Conservation (phyloP, 1,140 invertebrate genomes). For the Aporrectodea caliginosa region DNA sequence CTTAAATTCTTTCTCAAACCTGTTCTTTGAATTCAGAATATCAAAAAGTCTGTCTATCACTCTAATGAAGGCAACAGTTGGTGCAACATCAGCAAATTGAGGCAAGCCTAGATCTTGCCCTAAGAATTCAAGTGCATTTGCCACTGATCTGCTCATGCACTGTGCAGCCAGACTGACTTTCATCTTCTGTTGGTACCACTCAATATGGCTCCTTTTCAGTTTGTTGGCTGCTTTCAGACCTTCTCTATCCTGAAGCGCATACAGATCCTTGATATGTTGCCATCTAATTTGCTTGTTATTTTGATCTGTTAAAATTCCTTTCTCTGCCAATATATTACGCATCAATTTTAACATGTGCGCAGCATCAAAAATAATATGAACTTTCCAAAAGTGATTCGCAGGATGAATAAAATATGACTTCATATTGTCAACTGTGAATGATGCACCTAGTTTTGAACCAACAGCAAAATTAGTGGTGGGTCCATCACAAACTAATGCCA, state of each 20-base stretch:
- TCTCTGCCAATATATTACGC: conserved; percentile 7
- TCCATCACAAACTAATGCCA: conserved; percentile 12
- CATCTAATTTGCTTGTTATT: conserved; percentile 1
- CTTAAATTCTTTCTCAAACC: neutral
- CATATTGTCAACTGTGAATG: conserved; percentile 6
- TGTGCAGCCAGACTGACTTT: conserved; percentile 10
- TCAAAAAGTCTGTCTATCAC: neutral
- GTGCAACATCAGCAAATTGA: neutral
- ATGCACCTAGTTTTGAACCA: neutral
- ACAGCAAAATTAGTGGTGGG: neutral
- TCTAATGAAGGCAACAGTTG: neutral
- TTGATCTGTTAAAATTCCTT: neutral
- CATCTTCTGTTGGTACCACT: conserved; percentile 3
- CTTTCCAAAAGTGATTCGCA: neutral
- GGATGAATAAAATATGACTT: conserved; percentile 8
- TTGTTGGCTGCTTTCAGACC: conserved; percentile 4
- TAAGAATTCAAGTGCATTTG: neutral
- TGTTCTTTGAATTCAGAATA: neutral
- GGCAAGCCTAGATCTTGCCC: neutral
- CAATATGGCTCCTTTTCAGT: neutral
- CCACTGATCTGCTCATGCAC: neutral
- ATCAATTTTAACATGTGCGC: conserved; percentile 11
- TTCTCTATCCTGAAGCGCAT: conserved; percentile 14
- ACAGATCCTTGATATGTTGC: neutral
- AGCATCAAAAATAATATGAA: neutral